Percentiles rank a stretch among this genome's conserved stretches.
Conservation (phyloP, 2,888 invertebrate species). For the Rapana venosa region DNA sequence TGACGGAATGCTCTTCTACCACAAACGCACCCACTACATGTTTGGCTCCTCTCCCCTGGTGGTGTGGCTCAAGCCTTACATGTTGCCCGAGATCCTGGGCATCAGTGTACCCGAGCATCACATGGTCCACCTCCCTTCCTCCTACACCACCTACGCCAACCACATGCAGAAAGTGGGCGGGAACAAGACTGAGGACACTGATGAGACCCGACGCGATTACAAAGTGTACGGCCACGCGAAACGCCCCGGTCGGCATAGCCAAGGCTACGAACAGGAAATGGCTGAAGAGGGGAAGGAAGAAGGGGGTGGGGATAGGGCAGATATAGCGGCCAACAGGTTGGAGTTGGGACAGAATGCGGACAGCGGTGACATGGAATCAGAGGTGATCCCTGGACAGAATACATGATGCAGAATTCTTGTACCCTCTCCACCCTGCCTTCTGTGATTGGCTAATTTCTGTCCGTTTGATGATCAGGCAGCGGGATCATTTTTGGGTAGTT, state of each 20-base stretch:
- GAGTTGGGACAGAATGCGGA: not conserved
- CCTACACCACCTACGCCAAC: slow-evolving; percentile 65
- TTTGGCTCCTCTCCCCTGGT: slow-evolving; percentile 91
- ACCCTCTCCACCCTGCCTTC: not conserved
- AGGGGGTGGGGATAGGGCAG: not conserved
- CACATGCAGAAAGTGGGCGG: slow-evolving; percentile 56
- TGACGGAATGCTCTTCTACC: slow-evolving; percentile 95
- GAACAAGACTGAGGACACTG: slow-evolving; percentile 6
- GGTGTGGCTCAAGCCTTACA: slow-evolving; percentile 93
- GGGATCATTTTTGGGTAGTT: not conserved
- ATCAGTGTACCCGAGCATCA: slow-evolving; percentile 73
- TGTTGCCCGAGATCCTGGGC: slow-evolving; percentile 89
- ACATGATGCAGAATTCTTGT: not conserved
- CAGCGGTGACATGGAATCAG: slow-evolving; percentile 22
- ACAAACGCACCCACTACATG: slow-evolving; percentile 88
- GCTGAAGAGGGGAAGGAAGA: not conserved
- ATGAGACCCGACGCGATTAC: not conserved
- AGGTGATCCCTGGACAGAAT: not conserved
- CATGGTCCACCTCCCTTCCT: slow-evolving; percentile 60
- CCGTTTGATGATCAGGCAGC: not conserved
- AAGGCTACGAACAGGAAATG: slow-evolving; percentile 10
- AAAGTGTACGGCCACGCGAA: slow-evolving; percentile 22
- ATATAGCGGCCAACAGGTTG: too few relatives aligned
- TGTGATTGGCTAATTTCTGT: slow-evolving; percentile 5
- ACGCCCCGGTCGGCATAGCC: not conserved